These are phyloP conservation scores for Arremon brunneinucha DNA, from an alignment of 2,797 vertebrate species.

Conservation along the genomic window DNA sequence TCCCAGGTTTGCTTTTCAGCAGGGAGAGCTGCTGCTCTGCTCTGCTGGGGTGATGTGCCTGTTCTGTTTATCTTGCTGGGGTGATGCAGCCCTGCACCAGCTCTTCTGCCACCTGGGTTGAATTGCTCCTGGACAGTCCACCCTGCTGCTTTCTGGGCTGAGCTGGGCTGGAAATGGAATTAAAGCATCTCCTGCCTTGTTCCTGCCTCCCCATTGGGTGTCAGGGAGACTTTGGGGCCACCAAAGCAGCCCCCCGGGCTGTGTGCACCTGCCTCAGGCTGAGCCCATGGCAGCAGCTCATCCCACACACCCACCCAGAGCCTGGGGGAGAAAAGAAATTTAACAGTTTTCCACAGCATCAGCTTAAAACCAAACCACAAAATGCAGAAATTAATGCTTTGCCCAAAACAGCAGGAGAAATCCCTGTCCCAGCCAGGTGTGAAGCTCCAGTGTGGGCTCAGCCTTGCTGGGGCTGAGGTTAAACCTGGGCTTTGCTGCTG, in stretches of 20 bases:
- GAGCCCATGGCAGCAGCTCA: background rate
- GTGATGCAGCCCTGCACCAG: background rate
- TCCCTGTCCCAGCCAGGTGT: rapidly evolving
- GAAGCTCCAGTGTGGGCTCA: rapidly evolving
- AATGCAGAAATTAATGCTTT: background rate
- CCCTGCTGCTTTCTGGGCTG: background rate
- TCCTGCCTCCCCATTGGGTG: background rate
- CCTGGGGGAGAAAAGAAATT: background rate
- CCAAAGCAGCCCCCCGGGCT: background rate
- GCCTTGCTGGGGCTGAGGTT: background rate
- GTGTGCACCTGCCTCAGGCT: background rate
- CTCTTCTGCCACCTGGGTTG: background rate
- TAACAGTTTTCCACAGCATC: background rate
- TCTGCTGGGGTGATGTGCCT: rapidly evolving
- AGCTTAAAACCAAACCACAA: background rate
- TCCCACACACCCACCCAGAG: background rate
- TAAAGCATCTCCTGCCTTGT: background rate
- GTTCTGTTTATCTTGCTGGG: background rate
- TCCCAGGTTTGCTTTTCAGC: background rate
- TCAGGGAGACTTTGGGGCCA: rapidly evolving
- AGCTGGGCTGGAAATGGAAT: background rate
- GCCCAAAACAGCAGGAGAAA: background rate
- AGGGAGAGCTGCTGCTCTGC: background rate
- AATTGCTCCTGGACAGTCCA: background rate
- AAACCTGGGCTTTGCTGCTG: background rate